Percentiles rank a stretch among this genome's conserved stretches.
Conservation (phyloP, 2,888 invertebrate genomes). For the Chirona hameri region DNA sequence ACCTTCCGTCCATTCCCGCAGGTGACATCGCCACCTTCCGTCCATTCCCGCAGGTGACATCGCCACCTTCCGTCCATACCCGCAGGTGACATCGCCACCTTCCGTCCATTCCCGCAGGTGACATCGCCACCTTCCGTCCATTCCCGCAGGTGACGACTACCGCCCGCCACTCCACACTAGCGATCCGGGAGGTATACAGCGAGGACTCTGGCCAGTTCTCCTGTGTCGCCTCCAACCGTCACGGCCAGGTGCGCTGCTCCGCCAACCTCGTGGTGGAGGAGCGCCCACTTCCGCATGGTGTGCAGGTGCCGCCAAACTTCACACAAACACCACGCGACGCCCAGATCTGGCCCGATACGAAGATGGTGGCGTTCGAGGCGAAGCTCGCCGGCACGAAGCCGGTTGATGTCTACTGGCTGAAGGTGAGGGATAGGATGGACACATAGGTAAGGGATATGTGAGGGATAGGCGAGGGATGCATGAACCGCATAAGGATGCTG, state of each 20-base stretch:
- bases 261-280: constrained; percentile 95
- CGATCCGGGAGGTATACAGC: constrained; percentile 83
- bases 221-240: constrained; percentile 85
- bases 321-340: constrained; percentile 78
- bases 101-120: too few relatives aligned
- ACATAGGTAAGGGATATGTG: too few relatives aligned
- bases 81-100: too few relatives aligned
- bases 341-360: constrained; percentile 66
- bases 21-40: too few relatives aligned
- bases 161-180: constrained; percentile 80
- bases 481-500: too few relatives aligned
- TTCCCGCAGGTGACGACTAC: constrained; percentile 73
- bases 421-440: neutral
- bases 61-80: too few relatives aligned
- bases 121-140: neutral
- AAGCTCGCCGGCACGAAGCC: constrained; percentile 81
- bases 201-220: constrained; percentile 98
- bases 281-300: constrained; percentile 51
- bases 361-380: constrained; percentile 82
- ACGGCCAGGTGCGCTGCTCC: constrained; percentile 94
- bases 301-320: constrained; percentile 81
- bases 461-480: too few relatives aligned
- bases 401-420: constrained; percentile 90
- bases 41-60: too few relatives aligned
- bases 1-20: too few relatives aligned